Percentiles rank a stretch among this genome's conserved stretches.
These are phyloP conservation scores for Sinotaia quadrata DNA, from an alignment of 2,888 invertebrate species.

Conservation along the genomic window DNA sequence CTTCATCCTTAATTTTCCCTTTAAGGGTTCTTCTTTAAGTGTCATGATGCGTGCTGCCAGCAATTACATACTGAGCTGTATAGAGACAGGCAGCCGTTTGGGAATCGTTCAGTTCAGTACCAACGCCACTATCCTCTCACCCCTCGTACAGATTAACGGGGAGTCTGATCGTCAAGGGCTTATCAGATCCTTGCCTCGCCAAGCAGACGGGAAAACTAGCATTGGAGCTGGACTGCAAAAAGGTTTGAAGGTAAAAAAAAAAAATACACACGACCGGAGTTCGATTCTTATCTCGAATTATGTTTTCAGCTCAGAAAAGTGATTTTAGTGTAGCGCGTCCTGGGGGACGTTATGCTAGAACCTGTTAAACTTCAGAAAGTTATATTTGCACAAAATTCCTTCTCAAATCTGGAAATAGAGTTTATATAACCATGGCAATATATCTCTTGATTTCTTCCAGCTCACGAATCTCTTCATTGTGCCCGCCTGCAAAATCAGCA, in stretches of 20 bases:
- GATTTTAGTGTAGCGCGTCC: no score
- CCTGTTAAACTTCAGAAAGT: no score
- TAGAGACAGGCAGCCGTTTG: constrained; percentile 37
- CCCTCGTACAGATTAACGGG: constrained; percentile 34
- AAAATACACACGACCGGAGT: no score
- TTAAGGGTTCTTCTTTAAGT: constrained; percentile 36
- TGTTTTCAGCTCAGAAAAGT: no score
- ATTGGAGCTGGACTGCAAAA: constrained; percentile 45
- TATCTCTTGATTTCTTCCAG: no score
- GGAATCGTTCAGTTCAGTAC: constrained; percentile 45
- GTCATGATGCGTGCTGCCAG: constrained; percentile 38
- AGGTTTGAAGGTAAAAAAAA: constrained; percentile 45
- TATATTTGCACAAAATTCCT: no score
- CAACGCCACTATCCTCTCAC: constrained; percentile 34
- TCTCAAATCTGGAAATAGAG: no score
- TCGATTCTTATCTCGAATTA: no score
- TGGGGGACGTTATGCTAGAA: no score
- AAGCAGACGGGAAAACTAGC: constrained; percentile 43
- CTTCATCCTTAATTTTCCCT: neutral
- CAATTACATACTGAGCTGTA: constrained; percentile 40
- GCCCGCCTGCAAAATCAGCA: no score
- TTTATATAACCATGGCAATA: no score
- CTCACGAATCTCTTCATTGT: no score
- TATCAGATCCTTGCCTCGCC: constrained; percentile 34
- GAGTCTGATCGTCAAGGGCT: constrained; percentile 37